phyloP scores from a whole-genome alignment of 1,140 invertebrate species.

The Sminthurides bifidus region DNA sequence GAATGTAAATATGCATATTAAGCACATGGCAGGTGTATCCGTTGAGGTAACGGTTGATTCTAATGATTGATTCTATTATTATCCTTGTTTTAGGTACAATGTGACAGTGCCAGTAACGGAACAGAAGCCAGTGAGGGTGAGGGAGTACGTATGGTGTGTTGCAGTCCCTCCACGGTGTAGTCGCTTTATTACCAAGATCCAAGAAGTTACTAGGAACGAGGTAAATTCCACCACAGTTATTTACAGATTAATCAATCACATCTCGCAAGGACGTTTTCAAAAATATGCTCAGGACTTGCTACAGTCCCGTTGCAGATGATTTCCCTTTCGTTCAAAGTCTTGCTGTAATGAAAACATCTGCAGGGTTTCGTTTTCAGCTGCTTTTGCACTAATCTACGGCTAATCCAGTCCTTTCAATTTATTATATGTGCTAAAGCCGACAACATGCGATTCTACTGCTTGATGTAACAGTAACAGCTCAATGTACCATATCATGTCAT shows the following conservation, averaged over 20 bases:
- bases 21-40: background rate
- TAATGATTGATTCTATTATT: conserved; percentile 2
- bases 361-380: too few relatives aligned
- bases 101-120: conserved; percentile 59
- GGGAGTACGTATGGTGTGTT: conserved; percentile 67
- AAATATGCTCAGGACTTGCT: background rate
- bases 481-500: conserved; percentile 25
- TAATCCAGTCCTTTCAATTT: background rate
- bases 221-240: too few relatives aligned
- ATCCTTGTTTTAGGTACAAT: conserved; percentile 46
- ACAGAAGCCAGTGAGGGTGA: conserved; percentile 64
- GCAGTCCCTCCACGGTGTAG: conserved; percentile 72
- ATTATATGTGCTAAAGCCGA: background rate
- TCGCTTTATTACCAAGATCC: conserved; percentile 65
- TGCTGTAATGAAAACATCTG: too few relatives aligned
- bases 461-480: background rate
- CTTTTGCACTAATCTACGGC: too few relatives aligned
- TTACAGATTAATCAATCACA: too few relatives aligned
- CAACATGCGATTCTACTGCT: background rate
- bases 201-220: conserved; percentile 54
- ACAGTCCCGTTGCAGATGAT: background rate
- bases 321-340: background rate
- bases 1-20: background rate
- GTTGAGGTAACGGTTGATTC: background rate
- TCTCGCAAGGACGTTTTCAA: background rate